Conservation (phyloP, 2,797 vertebrate genomes). For the Myoxocephalus aenaeus region DNA sequence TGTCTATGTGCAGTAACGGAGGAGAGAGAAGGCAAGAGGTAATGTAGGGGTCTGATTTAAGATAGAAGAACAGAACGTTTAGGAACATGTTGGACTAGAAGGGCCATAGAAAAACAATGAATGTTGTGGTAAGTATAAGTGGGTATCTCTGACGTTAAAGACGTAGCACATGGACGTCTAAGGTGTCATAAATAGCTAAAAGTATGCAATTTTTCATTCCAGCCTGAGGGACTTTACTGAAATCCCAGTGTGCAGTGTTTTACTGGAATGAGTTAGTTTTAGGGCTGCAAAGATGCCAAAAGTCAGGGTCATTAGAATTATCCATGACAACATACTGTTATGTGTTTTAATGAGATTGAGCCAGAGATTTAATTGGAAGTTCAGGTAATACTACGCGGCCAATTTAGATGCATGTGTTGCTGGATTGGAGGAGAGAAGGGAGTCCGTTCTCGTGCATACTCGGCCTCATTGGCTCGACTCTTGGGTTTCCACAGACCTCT, state of each 20-base stretch:
- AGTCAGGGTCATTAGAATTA: background rate
- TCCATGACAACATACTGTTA: constrained; percentile 43
- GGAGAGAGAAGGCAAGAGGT: constrained; percentile 13
- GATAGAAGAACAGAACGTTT: background rate
- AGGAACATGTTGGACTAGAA: background rate
- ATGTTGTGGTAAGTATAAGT: constrained; percentile 31
- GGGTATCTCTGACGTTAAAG: background rate
- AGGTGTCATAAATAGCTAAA: background rate
- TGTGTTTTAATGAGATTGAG: constrained; percentile 39
- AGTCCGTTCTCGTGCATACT: constrained; percentile 5
- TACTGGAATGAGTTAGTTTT: background rate
- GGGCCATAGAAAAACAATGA: background rate
- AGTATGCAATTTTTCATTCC: constrained; percentile 1
- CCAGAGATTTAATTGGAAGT: constrained; percentile 40
- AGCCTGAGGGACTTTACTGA: background rate
- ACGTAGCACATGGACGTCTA: background rate
- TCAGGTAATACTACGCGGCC: constrained; percentile 23
- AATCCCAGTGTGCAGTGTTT: constrained; percentile 1
- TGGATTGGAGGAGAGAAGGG: background rate
- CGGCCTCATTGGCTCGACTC: constrained; percentile 20
- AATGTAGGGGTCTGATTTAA: background rate
- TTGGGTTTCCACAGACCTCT: constrained; percentile 69
- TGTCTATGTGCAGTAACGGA: constrained; percentile 34
- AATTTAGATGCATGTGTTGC: constrained; percentile 12
- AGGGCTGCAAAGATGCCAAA: constrained; percentile 52